Conservation (phyloP, 2,113 vertebrate species). For the Pagrus major region DNA sequence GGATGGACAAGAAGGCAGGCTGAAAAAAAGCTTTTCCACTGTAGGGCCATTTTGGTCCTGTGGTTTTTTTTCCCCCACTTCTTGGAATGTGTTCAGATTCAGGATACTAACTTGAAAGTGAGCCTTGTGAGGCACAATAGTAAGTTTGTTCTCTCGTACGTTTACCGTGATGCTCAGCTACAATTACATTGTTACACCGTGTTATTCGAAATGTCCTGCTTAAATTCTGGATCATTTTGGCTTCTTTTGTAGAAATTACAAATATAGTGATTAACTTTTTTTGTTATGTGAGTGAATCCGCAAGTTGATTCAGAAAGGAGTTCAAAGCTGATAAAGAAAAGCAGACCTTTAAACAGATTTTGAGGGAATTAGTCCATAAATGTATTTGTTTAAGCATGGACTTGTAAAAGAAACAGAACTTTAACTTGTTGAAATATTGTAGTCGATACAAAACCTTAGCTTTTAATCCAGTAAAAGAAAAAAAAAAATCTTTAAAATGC, state of each 20-base stretch:
- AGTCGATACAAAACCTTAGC: background rate
- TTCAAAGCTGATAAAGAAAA: background rate
- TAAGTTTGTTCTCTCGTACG: constrained; percentile 52
- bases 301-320: background rate
- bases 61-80: constrained; percentile 12
- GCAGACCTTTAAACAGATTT: constrained; percentile 20
- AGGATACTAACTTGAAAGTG: constrained; percentile 30
- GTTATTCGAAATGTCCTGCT: background rate
- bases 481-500: background rate
- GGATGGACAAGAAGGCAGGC: constrained; percentile 40
- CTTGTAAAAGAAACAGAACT: background rate
- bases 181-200: background rate
- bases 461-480: background rate
- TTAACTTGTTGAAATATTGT: background rate
- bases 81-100: constrained; percentile 54
- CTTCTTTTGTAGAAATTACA: background rate
- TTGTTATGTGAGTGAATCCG: constrained; percentile 11
- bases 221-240: background rate
- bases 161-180: constrained; percentile 5
- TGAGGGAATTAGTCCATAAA: constrained; percentile 12
- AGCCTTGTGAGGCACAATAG: constrained; percentile 57
- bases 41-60: constrained; percentile 42
- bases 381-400: constrained; percentile 1
- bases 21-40: constrained; percentile 36
- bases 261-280: background rate